Base-by-base conservation (phyloP, 2,888 invertebrate species). In the Scaptomyza reducta region DNA sequence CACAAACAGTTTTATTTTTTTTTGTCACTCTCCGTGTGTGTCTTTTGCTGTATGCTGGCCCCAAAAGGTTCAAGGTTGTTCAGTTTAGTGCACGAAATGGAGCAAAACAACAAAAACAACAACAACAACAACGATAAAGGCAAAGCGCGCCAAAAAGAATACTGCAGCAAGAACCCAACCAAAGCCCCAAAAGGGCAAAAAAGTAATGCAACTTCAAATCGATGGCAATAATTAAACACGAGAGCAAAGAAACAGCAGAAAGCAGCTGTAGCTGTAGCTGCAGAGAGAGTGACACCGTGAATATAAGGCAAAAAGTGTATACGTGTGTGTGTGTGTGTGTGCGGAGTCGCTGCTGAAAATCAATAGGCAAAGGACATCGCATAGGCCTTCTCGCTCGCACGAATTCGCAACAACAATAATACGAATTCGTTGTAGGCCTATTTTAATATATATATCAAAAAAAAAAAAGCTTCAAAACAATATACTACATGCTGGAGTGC, bases 61-160 rank as follows among this genome's bases (percentile, higher is more conserved):
- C 49, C 71, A 70, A 79, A 88, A 87, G 89, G 89, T 87, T 87
- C 86, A 87, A 87, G 86, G 86, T 85, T 89, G 83, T 79, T 58
- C 72, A 67, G 67, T 77, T 74, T 65, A 75, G 60, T 58, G 71
- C 61, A 54, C 67, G 58, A 70, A 74, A 51, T 55, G 57, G 57
- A 64, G 53, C 53, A 53, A 40, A 57, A 10, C 45, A 22, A 22
- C 22, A 42, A 41, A 31, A 47, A 25, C 51, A 62, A 64, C 33
- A 56, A 55, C 41, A 50, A 46, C 65, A 66, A 54, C 51, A 44
- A 49, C 33, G 46, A 27, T 6, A 27, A 27, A 42, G 31, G 29
- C 47, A 62, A 67, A 57, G 56, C 74, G 67, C 77, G 77, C 74
- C 74, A 77, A 74, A 77, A 67, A 51, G 31, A 40, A 33, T 53